Percentiles rank a stretch among this genome's conserved stretches.
phyloP scores from a whole-genome alignment of 1,140 invertebrate genomes.

The Matsumurasca onukii region DNA sequence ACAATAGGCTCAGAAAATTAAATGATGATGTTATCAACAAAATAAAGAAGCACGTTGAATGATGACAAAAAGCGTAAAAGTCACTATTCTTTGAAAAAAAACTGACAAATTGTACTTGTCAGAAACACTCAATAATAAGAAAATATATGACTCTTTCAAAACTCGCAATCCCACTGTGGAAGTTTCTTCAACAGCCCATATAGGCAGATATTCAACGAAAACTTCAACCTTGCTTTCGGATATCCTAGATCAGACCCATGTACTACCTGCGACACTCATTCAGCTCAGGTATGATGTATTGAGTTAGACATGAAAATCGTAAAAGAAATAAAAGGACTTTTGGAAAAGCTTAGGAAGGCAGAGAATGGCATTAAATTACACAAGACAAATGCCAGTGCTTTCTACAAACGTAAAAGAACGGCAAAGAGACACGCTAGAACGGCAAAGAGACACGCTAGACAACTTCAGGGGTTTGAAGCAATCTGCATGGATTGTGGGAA shows the following conservation, averaged over 20 bases:
- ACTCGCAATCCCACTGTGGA: conserved; percentile 11
- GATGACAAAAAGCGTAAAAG: not conserved
- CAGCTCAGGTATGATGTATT: not conserved
- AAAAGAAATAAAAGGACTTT: conserved; percentile 12
- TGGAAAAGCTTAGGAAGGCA: conserved; percentile 1
- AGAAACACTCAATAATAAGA: conserved; percentile 22
- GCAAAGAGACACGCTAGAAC: no score
- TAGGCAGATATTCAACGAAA: conserved; percentile 29
- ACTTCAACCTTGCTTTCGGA: conserved; percentile 32
- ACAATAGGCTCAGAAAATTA: no score
- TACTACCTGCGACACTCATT: conserved; percentile 21
- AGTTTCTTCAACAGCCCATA: conserved; percentile 30
- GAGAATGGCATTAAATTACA: conserved; percentile 20
- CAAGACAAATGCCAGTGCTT: conserved; percentile 28
- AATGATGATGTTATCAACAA: no score
- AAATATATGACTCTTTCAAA: conserved; percentile 41
- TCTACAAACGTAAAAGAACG: conserved; percentile 33
- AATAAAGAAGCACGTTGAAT: no score
- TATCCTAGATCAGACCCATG: conserved; percentile 35
- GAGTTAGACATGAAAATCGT: conserved; percentile 24
- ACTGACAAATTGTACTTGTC: conserved; percentile 21
- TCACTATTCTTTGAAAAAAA: conserved; percentile 13
- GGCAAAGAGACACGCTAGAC: not conserved
- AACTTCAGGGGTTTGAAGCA: conserved; percentile 29
- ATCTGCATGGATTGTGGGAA: conserved; percentile 37